A percentile compares a stretch with the other conserved stretches of the same genome.
Evolutionary conservation across 2,797 vertebrate species (phyloP).

Genomic region (Poeciliopsis infans): DNA sequence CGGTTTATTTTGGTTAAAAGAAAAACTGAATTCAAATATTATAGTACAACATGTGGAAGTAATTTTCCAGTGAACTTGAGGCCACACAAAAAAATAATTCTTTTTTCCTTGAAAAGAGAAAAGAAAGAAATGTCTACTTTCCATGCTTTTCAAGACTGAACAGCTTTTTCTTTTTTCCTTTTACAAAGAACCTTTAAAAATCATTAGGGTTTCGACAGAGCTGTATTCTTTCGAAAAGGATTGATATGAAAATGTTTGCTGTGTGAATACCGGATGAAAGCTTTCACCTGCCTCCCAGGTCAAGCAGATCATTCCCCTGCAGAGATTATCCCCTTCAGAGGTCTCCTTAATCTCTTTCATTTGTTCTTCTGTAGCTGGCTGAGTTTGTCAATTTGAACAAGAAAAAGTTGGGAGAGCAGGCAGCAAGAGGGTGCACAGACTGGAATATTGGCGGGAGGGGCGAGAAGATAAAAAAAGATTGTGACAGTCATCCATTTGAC

Average conservation of each 20-base stretch:
- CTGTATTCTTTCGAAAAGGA: constrained; percentile 22
- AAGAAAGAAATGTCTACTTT: neutral
- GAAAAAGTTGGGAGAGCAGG: constrained; percentile 76
- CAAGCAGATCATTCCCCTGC: constrained; percentile 53
- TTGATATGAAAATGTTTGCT: constrained; percentile 46
- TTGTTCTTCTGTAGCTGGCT: constrained; percentile 82
- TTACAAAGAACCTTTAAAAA: neutral
- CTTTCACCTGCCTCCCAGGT: constrained; percentile 67
- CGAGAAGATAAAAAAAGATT: constrained; percentile 69
- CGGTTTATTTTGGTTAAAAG: neutral
- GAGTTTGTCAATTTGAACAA: constrained; percentile 89
- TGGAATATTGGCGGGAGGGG: constrained; percentile 48
- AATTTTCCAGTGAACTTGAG: neutral
- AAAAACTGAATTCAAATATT: neutral
- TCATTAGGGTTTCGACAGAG: neutral
- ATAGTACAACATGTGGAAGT: neutral
- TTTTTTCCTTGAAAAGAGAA: neutral
- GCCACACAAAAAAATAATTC: neutral
- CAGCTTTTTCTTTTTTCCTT: neutral
- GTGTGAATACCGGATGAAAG: constrained; percentile 30
- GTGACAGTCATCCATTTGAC: constrained; percentile 88
- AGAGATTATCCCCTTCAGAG: constrained; percentile 70
- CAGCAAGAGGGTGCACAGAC: constrained; percentile 54
- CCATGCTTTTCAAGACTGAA: neutral
- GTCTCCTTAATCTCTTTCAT: constrained; percentile 62